Evolutionary conservation across 1,140 invertebrate genomes (phyloP).

Genomic region (Drosophila santomea): DNA sequence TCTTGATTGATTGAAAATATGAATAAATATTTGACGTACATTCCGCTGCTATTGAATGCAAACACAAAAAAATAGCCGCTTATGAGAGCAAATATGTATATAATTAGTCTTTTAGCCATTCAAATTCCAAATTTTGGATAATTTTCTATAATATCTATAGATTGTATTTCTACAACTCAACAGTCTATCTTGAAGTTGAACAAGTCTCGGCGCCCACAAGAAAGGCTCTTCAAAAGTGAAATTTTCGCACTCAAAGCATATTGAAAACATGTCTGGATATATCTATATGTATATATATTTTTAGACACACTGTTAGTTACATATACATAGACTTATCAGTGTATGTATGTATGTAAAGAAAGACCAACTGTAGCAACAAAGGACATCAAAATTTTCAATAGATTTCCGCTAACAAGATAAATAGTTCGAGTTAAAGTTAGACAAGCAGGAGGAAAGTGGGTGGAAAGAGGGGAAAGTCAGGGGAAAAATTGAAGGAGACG

Average conservation of each 20-base stretch:
- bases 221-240: conserved; percentile 21
- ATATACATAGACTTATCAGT: conserved; percentile 3
- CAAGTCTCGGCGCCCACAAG: conserved; percentile 5
- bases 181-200: conserved; percentile 6
- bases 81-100: too few species aligned
- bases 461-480: neutral
- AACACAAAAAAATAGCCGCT: neutral
- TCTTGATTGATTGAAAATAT: too few species aligned
- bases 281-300: conserved; percentile 6
- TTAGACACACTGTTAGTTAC: conserved; percentile 10
- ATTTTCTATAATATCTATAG: neutral
- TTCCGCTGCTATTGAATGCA: neutral
- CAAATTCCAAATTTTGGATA: too few species aligned
- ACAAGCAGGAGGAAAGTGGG: conserved; percentile 1
- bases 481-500: neutral
- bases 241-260: conserved; percentile 25
- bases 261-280: conserved; percentile 18
- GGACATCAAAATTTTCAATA: conserved; percentile 80
- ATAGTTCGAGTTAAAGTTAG: conserved; percentile 69
- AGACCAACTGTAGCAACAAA: conserved; percentile 39
- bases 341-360: neutral
- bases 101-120: too few species aligned
- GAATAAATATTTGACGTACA: too few species aligned
- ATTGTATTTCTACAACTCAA: neutral
- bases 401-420: conserved; percentile 81